Evolutionary conservation across 2,797 vertebrate genomes (phyloP).

Genomic region (Rhabdophis nuchalis): DNA sequence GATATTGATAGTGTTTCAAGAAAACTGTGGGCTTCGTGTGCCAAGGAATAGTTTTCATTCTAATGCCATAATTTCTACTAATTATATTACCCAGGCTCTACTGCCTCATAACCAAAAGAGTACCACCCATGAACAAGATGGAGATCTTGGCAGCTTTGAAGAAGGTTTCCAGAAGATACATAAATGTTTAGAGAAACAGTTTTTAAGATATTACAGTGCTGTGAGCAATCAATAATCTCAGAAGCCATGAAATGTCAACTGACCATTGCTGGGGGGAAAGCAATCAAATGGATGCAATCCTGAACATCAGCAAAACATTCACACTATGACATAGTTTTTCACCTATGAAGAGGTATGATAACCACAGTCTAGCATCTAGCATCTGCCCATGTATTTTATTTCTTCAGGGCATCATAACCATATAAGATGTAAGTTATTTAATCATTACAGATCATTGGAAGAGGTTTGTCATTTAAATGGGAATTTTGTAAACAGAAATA

Average conservation of each 20-base stretch:
- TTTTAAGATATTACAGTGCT: background rate
- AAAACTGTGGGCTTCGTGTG: background rate
- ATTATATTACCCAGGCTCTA: background rate
- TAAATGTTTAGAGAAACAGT: background rate
- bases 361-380: background rate
- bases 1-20: background rate
- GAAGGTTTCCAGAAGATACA: background rate
- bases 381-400: background rate
- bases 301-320: background rate
- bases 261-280: background rate
- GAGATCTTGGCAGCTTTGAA: background rate
- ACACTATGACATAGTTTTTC: background rate
- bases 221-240: background rate
- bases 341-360: background rate
- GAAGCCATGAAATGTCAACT: background rate
- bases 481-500: background rate
- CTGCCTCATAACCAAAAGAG: background rate
- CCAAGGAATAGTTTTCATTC: background rate
- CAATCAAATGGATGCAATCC: background rate
- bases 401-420: background rate
- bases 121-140: background rate
- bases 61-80: background rate
- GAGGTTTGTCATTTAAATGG: conserved; percentile 7
- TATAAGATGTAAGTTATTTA: background rate
- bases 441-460: background rate